Conservation (phyloP, 1,140 invertebrate species). For the Drosophila serrata region DNA sequence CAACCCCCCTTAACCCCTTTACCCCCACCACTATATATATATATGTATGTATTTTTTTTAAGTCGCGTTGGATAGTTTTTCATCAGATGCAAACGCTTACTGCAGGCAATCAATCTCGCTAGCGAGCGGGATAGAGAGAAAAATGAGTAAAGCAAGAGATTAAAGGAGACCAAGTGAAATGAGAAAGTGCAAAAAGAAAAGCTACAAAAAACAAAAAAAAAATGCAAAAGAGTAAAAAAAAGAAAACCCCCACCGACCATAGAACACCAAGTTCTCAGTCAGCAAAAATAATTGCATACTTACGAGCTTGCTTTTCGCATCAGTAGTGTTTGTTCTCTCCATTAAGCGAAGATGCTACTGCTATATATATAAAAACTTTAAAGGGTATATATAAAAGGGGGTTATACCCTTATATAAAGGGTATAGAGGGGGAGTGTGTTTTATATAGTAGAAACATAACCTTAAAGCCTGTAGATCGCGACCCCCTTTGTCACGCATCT, state of each 20-base stretch:
- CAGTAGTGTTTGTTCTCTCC: not conserved
- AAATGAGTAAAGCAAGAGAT: not conserved
- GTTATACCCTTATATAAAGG: not conserved
- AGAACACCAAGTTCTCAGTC: constrained; percentile 6
- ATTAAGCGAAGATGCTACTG: not conserved
- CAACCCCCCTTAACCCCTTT: not conserved
- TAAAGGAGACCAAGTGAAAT: not conserved
- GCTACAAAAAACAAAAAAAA: not conserved
- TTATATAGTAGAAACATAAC: too few relatives aligned
- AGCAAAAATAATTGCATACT: constrained; percentile 18
- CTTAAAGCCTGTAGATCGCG: constrained; percentile 18
- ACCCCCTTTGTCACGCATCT: not conserved
- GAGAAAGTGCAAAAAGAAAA: not conserved
- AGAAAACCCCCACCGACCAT: not conserved
- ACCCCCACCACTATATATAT: not conserved
- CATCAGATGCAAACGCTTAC: constrained; percentile 56
- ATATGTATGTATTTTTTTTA: constrained; percentile 11
- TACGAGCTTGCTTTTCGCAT: not conserved
- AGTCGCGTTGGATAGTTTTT: constrained; percentile 59
- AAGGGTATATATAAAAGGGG: not conserved
- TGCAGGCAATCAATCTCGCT: constrained; percentile 73
- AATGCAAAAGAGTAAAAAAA: not conserved
- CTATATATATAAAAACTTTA: not conserved
- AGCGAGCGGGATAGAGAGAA: not conserved
- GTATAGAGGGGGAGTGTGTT: not conserved